Evolutionary conservation across 2,888 invertebrate species (phyloP), one percentile per base, ranked within the genome.

Genomic region (Sipha maydis): DNA sequence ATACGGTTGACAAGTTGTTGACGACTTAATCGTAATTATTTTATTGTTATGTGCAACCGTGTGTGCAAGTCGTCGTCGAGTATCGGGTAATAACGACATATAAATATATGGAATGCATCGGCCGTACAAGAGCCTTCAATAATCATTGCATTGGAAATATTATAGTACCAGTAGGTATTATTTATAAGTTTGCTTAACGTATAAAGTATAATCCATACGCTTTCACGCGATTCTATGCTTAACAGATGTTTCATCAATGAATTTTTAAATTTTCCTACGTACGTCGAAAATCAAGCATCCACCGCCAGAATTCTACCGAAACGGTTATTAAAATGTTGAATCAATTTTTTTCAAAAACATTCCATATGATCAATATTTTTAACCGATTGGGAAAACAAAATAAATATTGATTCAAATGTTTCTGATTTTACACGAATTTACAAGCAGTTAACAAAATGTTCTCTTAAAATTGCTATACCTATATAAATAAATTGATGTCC

Each of bases 21-120:
- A 88, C 88, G 88, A 88, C 88, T 88, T 82, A 88, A 88, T 88
- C 88, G 88, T 82, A 88, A 88, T 75, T 82, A 86, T 80, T 79
- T 54, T 76, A 41, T 69, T 85, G 48, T 71, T 69, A 48, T 83
- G 48, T 71, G 31, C 76, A 48, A 48, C 14, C 1, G 11, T 71
- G 31, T 82, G 41, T 31, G 80, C 41, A 73, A 2, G 79, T n/a
- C 48, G 77, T 77, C 69, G 56, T 56, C 21, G 8, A 41, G 67
- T 56, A 71, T 83, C 71, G 9, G 54, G 71, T 48, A 71, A 83
- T 48, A 31, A 38, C 73, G 21, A 38, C 34, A 28, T 28, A 28
- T 17, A 14, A 11, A 28, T 3, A 17, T n/a, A 11, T 31, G 61
- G 80, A 80, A 80, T 80, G 75, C 21, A 9, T 11, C 25, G 73